Base-by-base conservation (phyloP, 2,113 vertebrate species). In the Varanus komodoensis region DNA sequence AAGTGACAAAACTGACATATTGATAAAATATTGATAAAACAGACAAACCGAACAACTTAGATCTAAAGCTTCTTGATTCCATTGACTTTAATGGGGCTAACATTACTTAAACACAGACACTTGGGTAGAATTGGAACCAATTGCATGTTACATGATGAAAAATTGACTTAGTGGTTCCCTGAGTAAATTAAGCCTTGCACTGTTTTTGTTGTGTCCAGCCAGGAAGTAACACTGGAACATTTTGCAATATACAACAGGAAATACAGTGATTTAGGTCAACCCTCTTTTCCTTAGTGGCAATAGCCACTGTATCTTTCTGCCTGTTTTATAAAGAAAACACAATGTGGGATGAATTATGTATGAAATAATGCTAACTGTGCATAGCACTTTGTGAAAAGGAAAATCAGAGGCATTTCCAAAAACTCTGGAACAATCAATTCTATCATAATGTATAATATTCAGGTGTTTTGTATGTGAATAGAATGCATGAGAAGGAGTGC, bases 21-120 rank as follows among this genome's bases (percentile, higher is more conserved):
- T 12, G 7, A 44, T 44, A 44, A 44, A 44, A 8, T 15, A 64
- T 48, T 32, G 4, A 82, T 1, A 32, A 71, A 19, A 32, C 25
- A 64, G 64, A 0, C 11, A 57, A 32, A 1, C 27, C 52, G 14
- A 73, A 15, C 8, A 64, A 44, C 6, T 48, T 19, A 19, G 3
- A 44, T 50, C 19, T 32, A 32, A 75, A 75, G 11, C 19, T 38
- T 12, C 9, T 73, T 25, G 15, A 4, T 44, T n/a, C 50, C 32
- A 6, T 14, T 68, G 6, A 19, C 54, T 75, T n/a, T 9, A 83
- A n/a, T 29, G 44, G 23, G 25, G 23, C 14, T 50, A 23, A 61
- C 27, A 61, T 34, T 34, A 61, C 69, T 89, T 82, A 34, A 54
- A 57, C 12, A 27, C 68, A 61, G 80, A n/a, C 15, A 67, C 17